Evolutionary conservation across 2,888 invertebrate genomes (phyloP).

Genomic region (Plutella xylostella): DNA sequence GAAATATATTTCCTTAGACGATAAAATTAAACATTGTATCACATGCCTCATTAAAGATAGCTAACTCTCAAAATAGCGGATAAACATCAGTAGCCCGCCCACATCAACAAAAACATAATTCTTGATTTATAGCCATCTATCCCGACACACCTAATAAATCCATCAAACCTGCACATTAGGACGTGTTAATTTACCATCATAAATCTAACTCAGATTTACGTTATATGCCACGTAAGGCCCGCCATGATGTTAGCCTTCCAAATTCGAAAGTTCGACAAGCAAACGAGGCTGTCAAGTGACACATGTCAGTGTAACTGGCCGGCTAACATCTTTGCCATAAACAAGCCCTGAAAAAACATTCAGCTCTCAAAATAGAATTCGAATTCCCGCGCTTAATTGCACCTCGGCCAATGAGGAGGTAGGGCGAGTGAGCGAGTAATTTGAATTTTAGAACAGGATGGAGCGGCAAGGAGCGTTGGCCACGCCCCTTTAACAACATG

Average conservation of each 20-base stretch:
- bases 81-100: conserved; percentile 35
- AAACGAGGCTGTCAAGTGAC: conserved; percentile 21
- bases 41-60: too few relatives aligned
- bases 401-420: conserved; percentile 55
- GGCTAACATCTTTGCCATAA: conserved; percentile 37
- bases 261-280: conserved; percentile 28
- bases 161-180: conserved; percentile 44
- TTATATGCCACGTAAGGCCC: conserved; percentile 35
- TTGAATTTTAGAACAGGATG: conserved; percentile 34
- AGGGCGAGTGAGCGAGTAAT: conserved; percentile 43
- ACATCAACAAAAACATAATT: conserved; percentile 27
- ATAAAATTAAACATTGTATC: too few relatives aligned
- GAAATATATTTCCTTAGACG: too few relatives aligned
- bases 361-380: conserved; percentile 64
- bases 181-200: conserved; percentile 52
- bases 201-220: conserved; percentile 53
- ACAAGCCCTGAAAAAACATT: conserved; percentile 62
- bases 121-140: conserved; percentile 44
- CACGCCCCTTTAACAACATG: conserved; percentile 76
- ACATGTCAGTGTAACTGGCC: conserved; percentile 42
- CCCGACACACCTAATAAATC: conserved; percentile 52
- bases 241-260: conserved; percentile 38
- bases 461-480: conserved; percentile 34
- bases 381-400: conserved; percentile 67
- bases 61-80: too few relatives aligned